phyloP scores from a whole-genome alignment of 2,888 invertebrate genomes.

The Dioctria linearis region DNA sequence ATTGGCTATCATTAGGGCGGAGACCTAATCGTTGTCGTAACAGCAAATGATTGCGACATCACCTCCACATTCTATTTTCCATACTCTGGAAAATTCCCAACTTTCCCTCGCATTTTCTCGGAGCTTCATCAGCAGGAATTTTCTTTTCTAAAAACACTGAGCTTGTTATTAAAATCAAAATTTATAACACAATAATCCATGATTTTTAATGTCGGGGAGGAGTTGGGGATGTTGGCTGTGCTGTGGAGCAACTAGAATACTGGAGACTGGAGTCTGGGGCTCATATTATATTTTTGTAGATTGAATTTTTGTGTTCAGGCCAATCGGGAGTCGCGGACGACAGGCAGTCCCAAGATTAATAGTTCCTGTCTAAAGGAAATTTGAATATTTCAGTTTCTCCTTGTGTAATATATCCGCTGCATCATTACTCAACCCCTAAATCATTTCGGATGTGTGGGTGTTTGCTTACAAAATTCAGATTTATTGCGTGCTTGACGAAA shows the following conservation, averaged over 20 bases:
- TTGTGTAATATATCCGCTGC: constrained; percentile 12
- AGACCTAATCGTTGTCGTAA: constrained; percentile 30
- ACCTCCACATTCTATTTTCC: neutral
- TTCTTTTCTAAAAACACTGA: constrained; percentile 34
- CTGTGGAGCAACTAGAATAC: too few relatives aligned
- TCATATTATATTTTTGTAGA: neutral
- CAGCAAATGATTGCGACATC: constrained; percentile 15
- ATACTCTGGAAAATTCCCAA: neutral
- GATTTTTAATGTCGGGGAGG: constrained; percentile 49
- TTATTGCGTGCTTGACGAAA: constrained; percentile 45
- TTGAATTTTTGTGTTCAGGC: constrained; percentile 23
- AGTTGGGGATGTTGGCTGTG: too few relatives aligned
- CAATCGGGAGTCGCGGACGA: constrained; percentile 11
- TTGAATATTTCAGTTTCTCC: constrained; percentile 31
- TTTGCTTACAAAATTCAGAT: constrained; percentile 41
- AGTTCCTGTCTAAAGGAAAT: constrained; percentile 22
- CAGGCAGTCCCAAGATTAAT: constrained; percentile 35
- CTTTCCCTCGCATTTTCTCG: neutral
- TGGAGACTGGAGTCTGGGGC: too few relatives aligned
- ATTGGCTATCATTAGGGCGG: constrained; percentile 31
- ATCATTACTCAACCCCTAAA: constrained; percentile 42
- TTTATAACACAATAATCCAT: constrained; percentile 56
- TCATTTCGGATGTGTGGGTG: constrained; percentile 27
- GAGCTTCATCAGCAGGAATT: constrained; percentile 56
- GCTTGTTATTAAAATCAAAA: constrained; percentile 58